Evolutionary conservation across 2,888 invertebrate genomes (phyloP), one percentile per base, ranked within the genome.

Genomic region (Drosophila paramelanica): DNA sequence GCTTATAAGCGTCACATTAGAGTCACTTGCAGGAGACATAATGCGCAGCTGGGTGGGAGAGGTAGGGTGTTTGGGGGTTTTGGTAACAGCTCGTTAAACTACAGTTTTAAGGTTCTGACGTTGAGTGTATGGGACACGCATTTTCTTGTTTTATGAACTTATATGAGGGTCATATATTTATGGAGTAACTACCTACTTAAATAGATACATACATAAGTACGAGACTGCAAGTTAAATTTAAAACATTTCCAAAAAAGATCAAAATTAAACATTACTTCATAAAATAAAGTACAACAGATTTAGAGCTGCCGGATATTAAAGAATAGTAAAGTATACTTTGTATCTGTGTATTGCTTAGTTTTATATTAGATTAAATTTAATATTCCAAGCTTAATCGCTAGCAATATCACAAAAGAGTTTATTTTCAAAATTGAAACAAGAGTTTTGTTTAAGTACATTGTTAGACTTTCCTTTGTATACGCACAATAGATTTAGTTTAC

Each of bases 1-100:
- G 69, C 82, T 88, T 82, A 85, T 85, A 71, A 85, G 85, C 79
- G 88, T 88, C 88, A 82, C 82, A 88, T 83, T 85, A 83, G 82
- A 83, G 88, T 83, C 82, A 67, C 67, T 71, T 79, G 36, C 60
- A 39, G 50, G 70, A 64, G 68, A 66, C 66, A 50, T 51, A 42
- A 47, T 33, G 38, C 38, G 45, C n/a, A 14, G 42, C 11, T 10
- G 47, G 46, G 5, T 13, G 14, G 49, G 36, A 2, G 3, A 10
- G 46, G 41, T 31, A 13, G 25, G 45, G 25, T 10, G 61, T 4
- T 4, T 17, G 10, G 11, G n/a, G 56, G 25, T 51, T 58, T 67
- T 58, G 56, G 68, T 68, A 77, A 68, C 64, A 68, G 81, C 82
- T 87, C 84, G 87, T 87, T 82, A 84, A 84, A 70, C 73, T 65